A percentile compares a stretch with the other conserved stretches of the same genome.
Evolutionary conservation across 1,140 invertebrate genomes (phyloP).

Genomic region (Heliconius hewitsoni): DNA sequence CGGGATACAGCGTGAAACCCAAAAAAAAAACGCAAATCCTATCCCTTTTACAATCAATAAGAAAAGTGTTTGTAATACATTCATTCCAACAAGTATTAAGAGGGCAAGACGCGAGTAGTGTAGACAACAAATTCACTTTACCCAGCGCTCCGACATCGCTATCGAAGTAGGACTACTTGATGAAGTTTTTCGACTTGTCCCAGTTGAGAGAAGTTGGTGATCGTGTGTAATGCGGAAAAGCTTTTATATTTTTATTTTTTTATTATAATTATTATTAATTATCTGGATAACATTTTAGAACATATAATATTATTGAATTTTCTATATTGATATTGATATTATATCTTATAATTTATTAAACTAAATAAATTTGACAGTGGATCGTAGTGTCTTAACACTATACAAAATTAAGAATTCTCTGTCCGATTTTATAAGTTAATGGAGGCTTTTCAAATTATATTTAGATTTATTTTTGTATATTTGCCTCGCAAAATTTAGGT

Average conservation of each 20-base stretch:
- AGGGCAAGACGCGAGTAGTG: conserved; percentile 31
- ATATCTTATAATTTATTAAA: no score
- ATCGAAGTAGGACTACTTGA: background rate
- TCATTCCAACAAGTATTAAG: conserved; percentile 2
- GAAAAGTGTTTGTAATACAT: background rate
- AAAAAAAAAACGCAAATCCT: background rate
- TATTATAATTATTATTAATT: background rate
- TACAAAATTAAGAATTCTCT: no score
- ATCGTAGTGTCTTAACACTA: no score
- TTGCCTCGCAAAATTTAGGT: no score
- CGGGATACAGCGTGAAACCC: no score
- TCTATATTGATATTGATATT: no score
- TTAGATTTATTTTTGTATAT: no score
- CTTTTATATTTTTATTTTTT: background rate
- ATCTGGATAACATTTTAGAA: no score
- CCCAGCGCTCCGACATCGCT: conserved; percentile 20
- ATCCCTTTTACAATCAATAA: background rate
- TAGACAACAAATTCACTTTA: conserved; percentile 61
- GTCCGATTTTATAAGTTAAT: no score
- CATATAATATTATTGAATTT: no score
- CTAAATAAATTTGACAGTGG: no score
- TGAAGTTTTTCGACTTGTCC: conserved; percentile 58
- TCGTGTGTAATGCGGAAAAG: background rate
- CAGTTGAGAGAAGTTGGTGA: conserved; percentile 39
- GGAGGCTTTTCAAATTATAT: no score